Base-by-base conservation (phyloP, 2,888 invertebrate species). In the Agonopterix arenella region DNA sequence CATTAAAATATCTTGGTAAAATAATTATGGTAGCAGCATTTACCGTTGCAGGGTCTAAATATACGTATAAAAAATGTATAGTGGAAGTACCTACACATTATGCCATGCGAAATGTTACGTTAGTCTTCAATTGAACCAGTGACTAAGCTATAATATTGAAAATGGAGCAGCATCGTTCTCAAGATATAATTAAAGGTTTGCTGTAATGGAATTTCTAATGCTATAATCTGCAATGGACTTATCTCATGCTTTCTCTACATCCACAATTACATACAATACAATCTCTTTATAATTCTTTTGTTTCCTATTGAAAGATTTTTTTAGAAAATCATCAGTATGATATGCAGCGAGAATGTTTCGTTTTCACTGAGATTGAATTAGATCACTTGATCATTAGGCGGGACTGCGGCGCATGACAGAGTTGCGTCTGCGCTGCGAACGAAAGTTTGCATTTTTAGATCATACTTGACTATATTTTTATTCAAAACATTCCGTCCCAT, bases 361-460 rank as follows among this genome's bases (percentile, higher is more conserved):
- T 49, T 58, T 55, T 54, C 52, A 54, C 58, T 51, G 10, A 52
- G 55, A 62, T 61, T 52, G 60, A 60, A 57, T 56, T 50, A 59
- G 61, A 66, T 67, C 60, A 58, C 55, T 59, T 49, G 52, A 55
- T 62, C 62, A 61, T 67, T 65, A 67, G 46, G 48, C 28, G 50
- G 59, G 55, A 59, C 58, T 57, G 53, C 61, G 55, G 62, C 58
- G 70, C 70, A 66, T 67, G 60, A 56, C 62, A 47, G 18, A 46
- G 37, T n/a, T 61, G 59, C 28, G 28, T 28, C 58, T 58, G 59
- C 49, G 49, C 53, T 49, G 50, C 62, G 16, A 69, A 69, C 52
- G 68, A 70, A 71, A 70, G 66, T 70, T 56, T 44, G 28, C 28
- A 28, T 28, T 28, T 28, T 28, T 28, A 28, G 28, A 28, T 28